Evolutionary conservation across 2,797 vertebrate genomes (phyloP).

Genomic region (Lagocephalus sceleratus): DNA sequence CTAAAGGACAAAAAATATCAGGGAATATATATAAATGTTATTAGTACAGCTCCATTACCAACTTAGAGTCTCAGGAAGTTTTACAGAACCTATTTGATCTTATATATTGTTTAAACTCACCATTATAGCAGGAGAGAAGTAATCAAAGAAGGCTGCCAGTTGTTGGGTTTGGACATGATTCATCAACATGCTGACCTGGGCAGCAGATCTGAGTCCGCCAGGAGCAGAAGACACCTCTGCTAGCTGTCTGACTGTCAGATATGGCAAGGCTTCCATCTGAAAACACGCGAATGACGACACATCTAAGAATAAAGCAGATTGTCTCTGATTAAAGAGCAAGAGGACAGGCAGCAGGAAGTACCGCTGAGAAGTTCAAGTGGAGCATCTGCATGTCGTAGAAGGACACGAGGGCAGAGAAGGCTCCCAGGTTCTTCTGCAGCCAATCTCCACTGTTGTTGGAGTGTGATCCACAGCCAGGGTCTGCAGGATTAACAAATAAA

Average conservation of each 20-base stretch:
- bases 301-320: not conserved
- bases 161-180: conserved; percentile 30
- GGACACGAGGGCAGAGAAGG: conserved; percentile 52
- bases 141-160: conserved; percentile 60
- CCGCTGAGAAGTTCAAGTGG: conserved; percentile 52
- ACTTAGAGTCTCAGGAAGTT: too few relatives aligned
- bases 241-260: conserved; percentile 63
- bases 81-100: not conserved
- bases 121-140: conserved; percentile 46
- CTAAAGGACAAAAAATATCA: conserved; percentile 23
- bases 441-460: conserved; percentile 56
- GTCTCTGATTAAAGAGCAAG: rapidly evolving
- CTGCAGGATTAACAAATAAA: conserved; percentile 38
- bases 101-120: conserved; percentile 41
- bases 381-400: conserved; percentile 53
- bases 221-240: conserved; percentile 63
- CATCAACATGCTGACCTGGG: conserved; percentile 60
- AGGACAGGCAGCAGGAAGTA: conserved; percentile 18
- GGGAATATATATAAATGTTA: not conserved
- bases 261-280: conserved; percentile 64
- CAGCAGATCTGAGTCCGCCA: conserved; percentile 51
- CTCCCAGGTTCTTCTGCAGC: conserved; percentile 67
- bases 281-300: conserved; percentile 2
- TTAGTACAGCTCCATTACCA: not conserved
- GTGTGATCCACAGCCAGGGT: conserved; percentile 51